Evolutionary conservation across 2,113 vertebrate species (phyloP).

Genomic region (Aplodontia rufa): DNA sequence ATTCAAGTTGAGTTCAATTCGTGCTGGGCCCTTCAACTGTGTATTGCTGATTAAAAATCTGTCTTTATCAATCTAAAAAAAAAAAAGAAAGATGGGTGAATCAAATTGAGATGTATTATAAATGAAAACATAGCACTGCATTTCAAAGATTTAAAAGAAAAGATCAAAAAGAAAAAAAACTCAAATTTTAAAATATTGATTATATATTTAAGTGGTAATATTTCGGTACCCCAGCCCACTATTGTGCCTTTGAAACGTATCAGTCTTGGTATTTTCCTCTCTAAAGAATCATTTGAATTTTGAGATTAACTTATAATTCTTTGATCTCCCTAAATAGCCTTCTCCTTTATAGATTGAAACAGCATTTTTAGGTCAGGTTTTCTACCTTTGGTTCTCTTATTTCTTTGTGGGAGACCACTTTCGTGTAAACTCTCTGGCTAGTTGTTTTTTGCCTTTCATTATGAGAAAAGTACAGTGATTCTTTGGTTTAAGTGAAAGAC

Average conservation of each 20-base stretch:
- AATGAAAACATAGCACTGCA: not conserved
- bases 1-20: not conserved
- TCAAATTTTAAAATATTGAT: not conserved
- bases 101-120: not conserved
- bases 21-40: not conserved
- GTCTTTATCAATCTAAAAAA: not conserved
- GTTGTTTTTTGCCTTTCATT: slow-evolving; percentile 13
- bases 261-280: not conserved
- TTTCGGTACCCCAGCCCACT: not conserved
- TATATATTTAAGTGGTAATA: not conserved
- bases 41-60: slow-evolving; percentile 17
- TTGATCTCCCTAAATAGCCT: not conserved
- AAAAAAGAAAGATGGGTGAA: too few species aligned
- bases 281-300: not conserved
- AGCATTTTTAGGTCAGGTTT: not conserved
- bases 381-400: not conserved
- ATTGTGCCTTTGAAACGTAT: not conserved
- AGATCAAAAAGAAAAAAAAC: slow-evolving; percentile 19
- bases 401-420: slow-evolving; percentile 31
- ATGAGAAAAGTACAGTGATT: slow-evolving; percentile 4
- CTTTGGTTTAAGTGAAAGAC: not conserved
- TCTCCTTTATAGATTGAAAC: not conserved
- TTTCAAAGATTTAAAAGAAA: slow-evolving; percentile 11
- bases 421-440: not conserved
- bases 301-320: not conserved